phyloP scores from a whole-genome alignment of 2,113 vertebrate species.

The Nettapus auritus region DNA sequence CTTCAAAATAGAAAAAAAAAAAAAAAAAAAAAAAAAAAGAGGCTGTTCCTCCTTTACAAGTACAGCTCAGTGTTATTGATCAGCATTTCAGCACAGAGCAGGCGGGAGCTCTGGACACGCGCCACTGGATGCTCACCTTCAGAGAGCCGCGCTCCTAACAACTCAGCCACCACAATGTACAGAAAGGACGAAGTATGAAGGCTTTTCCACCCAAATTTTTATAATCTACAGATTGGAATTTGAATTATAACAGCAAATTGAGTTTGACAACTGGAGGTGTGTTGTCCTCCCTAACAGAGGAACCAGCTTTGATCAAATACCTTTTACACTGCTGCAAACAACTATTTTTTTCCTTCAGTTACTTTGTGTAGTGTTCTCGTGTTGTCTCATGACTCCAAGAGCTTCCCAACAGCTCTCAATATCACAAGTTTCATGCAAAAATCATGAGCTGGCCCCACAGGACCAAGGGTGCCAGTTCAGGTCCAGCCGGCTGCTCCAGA shows the following conservation, averaged over 20 bases:
- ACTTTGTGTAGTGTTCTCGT: neutral
- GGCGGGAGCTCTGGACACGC: neutral
- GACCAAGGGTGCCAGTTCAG: neutral
- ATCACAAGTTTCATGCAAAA: neutral
- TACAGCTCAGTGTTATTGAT: neutral
- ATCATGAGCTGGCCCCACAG: neutral
- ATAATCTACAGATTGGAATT: neutral
- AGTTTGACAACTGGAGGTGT: neutral
- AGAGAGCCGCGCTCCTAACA: neutral
- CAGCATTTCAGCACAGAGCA: neutral
- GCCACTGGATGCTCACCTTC: neutral
- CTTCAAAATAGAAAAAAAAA: neutral
- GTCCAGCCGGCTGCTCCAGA: constrained; percentile 8
- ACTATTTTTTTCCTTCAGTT: neutral
- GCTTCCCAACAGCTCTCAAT: neutral
- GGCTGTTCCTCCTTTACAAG: neutral
- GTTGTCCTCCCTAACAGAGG: neutral
- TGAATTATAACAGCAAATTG: neutral
- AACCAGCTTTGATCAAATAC: constrained; percentile 16
- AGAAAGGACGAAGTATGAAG: neutral
- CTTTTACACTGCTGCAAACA: neutral
- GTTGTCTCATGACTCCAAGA: neutral
- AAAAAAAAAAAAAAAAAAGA: neutral
- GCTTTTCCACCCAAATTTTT: neutral
- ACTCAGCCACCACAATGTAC: neutral